Base-by-base conservation (phyloP, 92 coral and sea anemone species). In the Porites rus region DNA sequence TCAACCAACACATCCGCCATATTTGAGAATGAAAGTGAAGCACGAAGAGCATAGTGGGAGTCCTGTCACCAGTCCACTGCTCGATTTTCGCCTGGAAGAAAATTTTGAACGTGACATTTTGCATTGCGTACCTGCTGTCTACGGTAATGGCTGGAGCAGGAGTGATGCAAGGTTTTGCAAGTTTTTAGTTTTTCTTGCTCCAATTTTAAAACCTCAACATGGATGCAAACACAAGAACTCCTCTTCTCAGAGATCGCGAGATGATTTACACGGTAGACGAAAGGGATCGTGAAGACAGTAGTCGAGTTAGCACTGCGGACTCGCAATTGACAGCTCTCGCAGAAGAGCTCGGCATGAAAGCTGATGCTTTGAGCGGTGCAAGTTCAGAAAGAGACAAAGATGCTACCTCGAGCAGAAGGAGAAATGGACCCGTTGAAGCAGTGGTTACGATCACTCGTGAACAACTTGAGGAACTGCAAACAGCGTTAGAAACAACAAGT, bases 401-500 rank as follows among this genome's bases (percentile, higher is more conserved):
- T 10, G 80, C 74, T 70, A 25, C 68, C 25, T 56, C 69, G 9
- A 67, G 67, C 1, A 78, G 86, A 66, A 56, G 54, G 10, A 64
- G 64, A 51, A 69, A 19, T 21, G 79, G 78, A 14, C 84, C 46
- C 21, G 72, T 72, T 22, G 89, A 82, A 12, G 85, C 91, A 8
- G 92, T 92, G 1, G 82, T 94, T 13, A 78, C 85, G 1, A 75
- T 94, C 52, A 85, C 94, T 38, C 92, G 86, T 53, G 98, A 94
- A 58, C 92, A 94, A 68, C 93, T 94, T 3, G 91, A 88, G 12
- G 92, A 69, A 51, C 84, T 94, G 66, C 85, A 90, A 16, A 72
- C 84, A 13, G 88, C 94, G 6, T 75, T 94, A 24, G 94, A 94
- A 52, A 89, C 83, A 51, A 93, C 98, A 25, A 88, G 91, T 6